Conservation (phyloP, 1,140 invertebrate species). For the Vollenhovia emeryi region DNA sequence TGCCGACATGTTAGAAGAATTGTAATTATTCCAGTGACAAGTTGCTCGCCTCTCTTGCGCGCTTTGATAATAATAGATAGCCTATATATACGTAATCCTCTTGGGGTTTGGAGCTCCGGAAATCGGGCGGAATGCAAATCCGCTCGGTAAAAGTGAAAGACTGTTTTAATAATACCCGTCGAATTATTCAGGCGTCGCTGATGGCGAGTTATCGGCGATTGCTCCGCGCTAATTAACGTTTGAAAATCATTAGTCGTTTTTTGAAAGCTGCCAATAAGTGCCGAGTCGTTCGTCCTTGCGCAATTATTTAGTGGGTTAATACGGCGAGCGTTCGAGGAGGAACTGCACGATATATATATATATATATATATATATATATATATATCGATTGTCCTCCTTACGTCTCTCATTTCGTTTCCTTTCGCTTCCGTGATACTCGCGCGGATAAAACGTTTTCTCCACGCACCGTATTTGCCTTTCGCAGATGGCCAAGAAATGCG, state of each 20-base stretch:
- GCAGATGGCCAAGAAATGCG: constrained; percentile 62
- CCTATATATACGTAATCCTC: background rate
- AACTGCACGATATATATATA: background rate
- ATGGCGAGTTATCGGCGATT: constrained; percentile 3
- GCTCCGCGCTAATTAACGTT: constrained; percentile 27
- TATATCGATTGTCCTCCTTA: background rate
- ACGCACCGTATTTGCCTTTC: background rate
- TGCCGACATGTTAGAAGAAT: constrained; percentile 9
- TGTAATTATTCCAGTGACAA: background rate
- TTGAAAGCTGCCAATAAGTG: constrained; percentile 27
- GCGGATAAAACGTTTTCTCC: background rate
- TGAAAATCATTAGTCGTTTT: constrained; percentile 35
- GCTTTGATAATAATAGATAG: background rate
- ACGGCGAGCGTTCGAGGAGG: background rate
- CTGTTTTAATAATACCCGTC: constrained; percentile 30
- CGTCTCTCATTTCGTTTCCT: background rate
- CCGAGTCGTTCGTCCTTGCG: constrained; percentile 36
- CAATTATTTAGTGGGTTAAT: constrained; percentile 32
- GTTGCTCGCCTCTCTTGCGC: too few relatives aligned
- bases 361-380: too few relatives aligned
- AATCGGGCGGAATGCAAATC: constrained; percentile 3
- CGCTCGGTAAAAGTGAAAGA: constrained; percentile 16
- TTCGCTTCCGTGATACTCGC: background rate
- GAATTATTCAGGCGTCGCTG: constrained; percentile 43
- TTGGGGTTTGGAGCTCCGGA: background rate